These are phyloP conservation scores for Chitala chitala DNA, from an alignment of 2,113 vertebrate genomes.

Conservation along the genomic window DNA sequence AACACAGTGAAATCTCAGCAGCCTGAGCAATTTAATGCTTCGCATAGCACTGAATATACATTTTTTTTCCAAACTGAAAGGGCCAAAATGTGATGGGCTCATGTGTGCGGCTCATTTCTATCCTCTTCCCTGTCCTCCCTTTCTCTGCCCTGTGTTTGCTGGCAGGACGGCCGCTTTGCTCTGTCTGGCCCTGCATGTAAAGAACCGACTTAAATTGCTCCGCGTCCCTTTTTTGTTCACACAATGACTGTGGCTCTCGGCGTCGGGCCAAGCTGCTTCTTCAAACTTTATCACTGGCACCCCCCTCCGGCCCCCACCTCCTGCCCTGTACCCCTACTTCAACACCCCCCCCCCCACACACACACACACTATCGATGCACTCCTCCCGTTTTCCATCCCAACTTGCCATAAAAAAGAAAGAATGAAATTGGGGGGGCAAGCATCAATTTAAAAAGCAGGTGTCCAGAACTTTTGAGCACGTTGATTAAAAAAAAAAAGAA, in stretches of 20 bases:
- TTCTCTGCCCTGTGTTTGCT: constrained; percentile 51
- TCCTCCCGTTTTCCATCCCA: constrained; percentile 51
- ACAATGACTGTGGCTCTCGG: constrained; percentile 46
- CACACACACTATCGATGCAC: not conserved
- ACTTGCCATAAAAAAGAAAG: constrained; percentile 55
- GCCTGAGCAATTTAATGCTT: constrained; percentile 36
- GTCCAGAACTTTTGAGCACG: constrained; percentile 63
- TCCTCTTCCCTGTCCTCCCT: not conserved
- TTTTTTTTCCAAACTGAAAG: constrained; percentile 39
- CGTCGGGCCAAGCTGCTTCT: constrained; percentile 61
- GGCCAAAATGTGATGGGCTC: constrained; percentile 26
- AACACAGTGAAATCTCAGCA: constrained; percentile 52
- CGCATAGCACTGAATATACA: constrained; percentile 22
- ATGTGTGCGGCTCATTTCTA: constrained; percentile 3
- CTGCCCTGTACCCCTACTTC: not conserved
- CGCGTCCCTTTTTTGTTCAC: constrained; percentile 65
- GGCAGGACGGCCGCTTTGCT: constrained; percentile 57
- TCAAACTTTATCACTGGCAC: constrained; percentile 60
- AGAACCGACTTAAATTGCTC: constrained; percentile 45
- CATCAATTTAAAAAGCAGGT: constrained; percentile 70
- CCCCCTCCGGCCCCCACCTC: constrained; percentile 29
- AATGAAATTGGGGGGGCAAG: constrained; percentile 49
- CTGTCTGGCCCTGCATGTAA: constrained; percentile 72
- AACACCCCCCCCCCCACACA: constrained; percentile 25
- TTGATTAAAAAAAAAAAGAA: constrained; percentile 60